A percentile compares a stretch with the other conserved stretches of the same genome.
These are phyloP conservation scores for Borostomias antarcticus DNA, from an alignment of 2,797 vertebrate species.

Conservation along the genomic window DNA sequence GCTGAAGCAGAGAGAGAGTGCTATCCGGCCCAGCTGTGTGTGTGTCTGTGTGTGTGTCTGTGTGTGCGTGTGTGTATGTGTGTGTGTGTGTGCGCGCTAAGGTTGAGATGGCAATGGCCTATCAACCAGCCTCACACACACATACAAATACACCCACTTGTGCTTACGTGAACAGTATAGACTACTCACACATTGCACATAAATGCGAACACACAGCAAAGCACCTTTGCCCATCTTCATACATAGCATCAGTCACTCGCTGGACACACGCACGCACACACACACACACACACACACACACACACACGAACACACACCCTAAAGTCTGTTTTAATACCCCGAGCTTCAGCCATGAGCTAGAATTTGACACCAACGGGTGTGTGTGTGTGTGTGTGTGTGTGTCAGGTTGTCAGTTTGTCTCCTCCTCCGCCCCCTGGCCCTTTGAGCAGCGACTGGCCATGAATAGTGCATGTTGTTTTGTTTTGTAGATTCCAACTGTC, in stretches of 20 bases:
- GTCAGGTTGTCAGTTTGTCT: conserved; percentile 74
- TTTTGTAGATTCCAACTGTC: conserved; percentile 74
- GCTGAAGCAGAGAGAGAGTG: conserved; percentile 68
- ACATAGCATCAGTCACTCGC: conserved; percentile 6
- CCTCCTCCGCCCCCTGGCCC: conserved; percentile 56
- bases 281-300: conserved; percentile 36
- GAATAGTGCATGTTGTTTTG: conserved; percentile 82
- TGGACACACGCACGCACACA: conserved; percentile 22
- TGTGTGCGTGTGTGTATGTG: conserved; percentile 21
- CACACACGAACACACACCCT: conserved; percentile 44
- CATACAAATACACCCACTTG: conserved; percentile 24
- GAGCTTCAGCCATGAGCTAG: conserved; percentile 78
- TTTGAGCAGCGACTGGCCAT: conserved; percentile 73
- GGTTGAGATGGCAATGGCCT: conserved; percentile 50
- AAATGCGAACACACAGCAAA: conserved; percentile 36
- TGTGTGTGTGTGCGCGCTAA: conserved; percentile 23
- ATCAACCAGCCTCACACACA: conserved; percentile 59
- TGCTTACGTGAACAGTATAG: conserved; percentile 35
- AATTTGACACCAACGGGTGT: conserved; percentile 81
- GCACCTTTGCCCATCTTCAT: conserved; percentile 2
- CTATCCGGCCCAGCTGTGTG: conserved; percentile 76
- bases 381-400: conserved; percentile 75
- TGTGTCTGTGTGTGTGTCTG: conserved; percentile 38
- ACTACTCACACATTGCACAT: conserved; percentile 37
- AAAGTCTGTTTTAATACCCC: conserved; percentile 78